phyloP scores from a whole-genome alignment of 2,113 vertebrate genomes.

The Hemichromis elongatus region DNA sequence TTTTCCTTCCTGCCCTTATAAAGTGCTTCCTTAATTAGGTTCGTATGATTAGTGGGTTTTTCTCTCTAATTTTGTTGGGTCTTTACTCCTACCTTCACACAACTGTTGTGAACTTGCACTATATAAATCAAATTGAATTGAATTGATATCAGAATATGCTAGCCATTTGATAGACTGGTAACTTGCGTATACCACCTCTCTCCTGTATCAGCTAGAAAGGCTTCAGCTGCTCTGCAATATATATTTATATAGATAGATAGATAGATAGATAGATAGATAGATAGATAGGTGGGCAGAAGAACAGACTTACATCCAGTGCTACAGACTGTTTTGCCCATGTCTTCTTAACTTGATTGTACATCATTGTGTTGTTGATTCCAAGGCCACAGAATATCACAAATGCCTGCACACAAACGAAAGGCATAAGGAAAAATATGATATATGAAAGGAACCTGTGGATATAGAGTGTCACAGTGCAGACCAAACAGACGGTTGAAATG shows the following conservation, averaged over 20 bases:
- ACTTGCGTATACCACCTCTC: neutral
- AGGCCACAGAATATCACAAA: slow-evolving; percentile 82
- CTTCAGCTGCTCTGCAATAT: neutral
- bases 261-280: too few species aligned
- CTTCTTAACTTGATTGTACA: slow-evolving; percentile 83
- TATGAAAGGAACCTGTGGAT: neutral
- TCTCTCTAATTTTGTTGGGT: neutral
- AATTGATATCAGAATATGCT: neutral
- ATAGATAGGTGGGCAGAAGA: neutral
- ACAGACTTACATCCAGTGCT: slow-evolving; percentile 72
- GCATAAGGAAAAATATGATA: neutral
- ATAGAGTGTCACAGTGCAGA: neutral
- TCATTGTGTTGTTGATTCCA: slow-evolving; percentile 82
- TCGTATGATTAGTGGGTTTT: neutral
- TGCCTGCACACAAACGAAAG: slow-evolving; percentile 47
- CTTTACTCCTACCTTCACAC: neutral
- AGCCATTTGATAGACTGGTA: neutral
- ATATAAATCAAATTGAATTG: neutral
- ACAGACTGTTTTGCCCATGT: slow-evolving; percentile 81
- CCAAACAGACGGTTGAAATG: neutral
- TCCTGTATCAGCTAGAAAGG: neutral
- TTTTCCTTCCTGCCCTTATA: neutral
- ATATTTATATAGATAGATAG: too few species aligned
- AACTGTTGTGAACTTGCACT: neutral
- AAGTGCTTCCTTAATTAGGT: neutral